Conservation (phyloP, 1,140 invertebrate species). For the Catajapyx aquilonaris region DNA sequence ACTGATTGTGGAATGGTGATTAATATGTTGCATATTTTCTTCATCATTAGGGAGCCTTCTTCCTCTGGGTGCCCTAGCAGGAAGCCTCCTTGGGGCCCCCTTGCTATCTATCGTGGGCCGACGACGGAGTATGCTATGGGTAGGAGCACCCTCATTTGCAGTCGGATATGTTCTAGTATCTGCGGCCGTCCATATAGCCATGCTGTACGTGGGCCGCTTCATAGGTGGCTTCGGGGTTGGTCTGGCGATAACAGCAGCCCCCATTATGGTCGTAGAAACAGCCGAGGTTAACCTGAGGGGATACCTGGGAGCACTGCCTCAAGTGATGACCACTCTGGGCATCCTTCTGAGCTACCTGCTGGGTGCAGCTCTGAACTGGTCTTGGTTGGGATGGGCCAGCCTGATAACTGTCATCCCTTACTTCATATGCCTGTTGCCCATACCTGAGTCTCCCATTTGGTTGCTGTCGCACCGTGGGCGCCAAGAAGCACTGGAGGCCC, state of each 20-base stretch:
- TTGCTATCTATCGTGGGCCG: conserved; percentile 26
- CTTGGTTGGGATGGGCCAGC: conserved; percentile 26
- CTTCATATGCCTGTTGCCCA: conserved; percentile 24
- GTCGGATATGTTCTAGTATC: conserved; percentile 28
- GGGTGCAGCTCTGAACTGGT: conserved; percentile 34
- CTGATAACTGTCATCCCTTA: conserved; percentile 21
- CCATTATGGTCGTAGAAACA: conserved; percentile 35
- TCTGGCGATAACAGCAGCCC: conserved; percentile 30
- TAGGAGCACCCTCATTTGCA: conserved; percentile 26
- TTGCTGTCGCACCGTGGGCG: conserved; percentile 23
- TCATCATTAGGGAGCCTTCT: conserved; percentile 32
- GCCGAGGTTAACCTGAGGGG: conserved; percentile 36
- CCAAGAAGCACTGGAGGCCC: conserved; percentile 21
- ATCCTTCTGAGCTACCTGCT: conserved; percentile 34
- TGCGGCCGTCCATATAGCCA: conserved; percentile 18
- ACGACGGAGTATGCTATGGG: conserved; percentile 15
- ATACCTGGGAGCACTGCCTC: conserved; percentile 34
- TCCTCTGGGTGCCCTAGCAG: conserved; percentile 27
- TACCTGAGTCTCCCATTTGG: conserved; percentile 36
- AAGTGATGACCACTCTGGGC: conserved; percentile 36
- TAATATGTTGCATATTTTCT: too few species aligned
- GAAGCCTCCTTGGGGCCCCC: conserved; percentile 24
- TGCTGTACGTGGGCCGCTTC: conserved; percentile 29
- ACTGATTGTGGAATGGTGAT: too few species aligned
- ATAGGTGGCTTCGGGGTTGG: conserved; percentile 35